Base-by-base conservation (phyloP, 1,140 invertebrate genomes). In the Drosophila oshimai region DNA sequence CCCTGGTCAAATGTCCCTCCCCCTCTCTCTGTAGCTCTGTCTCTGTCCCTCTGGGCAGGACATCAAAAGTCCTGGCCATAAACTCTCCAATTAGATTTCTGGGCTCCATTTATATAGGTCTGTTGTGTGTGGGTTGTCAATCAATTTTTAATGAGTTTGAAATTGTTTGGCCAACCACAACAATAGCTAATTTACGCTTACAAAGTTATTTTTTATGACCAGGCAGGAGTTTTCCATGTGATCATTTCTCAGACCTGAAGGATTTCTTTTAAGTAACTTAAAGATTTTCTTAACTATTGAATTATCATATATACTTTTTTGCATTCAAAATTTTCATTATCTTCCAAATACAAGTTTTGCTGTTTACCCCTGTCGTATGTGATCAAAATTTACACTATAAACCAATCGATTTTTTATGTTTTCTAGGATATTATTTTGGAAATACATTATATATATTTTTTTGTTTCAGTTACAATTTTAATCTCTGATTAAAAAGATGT, bases 121-220 rank as follows among this genome's bases (percentile, higher is more conserved):
- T 37, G 46, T 53, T 37, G 46, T 53, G 34, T 54, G 33, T 39
- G 26, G 10, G 33, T 39, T 61, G 80, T 74, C 84, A 78, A 87
- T 87, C 84, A 89, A 87, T 87, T 88, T 88, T 87, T 83, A 87
- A 87, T 87, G 84, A 87, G 83, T 78, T 89, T 72, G 70, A 84
- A 87, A 84, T 87, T 87, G 81, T 72, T 87, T 68, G 58, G 65
- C 29, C 55, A 69, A 37, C 34, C 24, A 44, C 24, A 44, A 53
- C 61, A 69, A 53, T 29, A 68, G 54, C 68, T 83, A 62, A 83
- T 64, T 81, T 67, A 37, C 28, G 33, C 36, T 7, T 10, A 50
- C 12, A 50, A n/a, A 37, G 18, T 15, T 37, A 29, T 41, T 46
- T 37, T 37, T 41, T 46, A 46, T 49, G 61, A 28, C 10, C 55